These are phyloP conservation scores for Leptobrachium ailaonicum DNA, from an alignment of 2,113 vertebrate genomes.

Conservation along the genomic window DNA sequence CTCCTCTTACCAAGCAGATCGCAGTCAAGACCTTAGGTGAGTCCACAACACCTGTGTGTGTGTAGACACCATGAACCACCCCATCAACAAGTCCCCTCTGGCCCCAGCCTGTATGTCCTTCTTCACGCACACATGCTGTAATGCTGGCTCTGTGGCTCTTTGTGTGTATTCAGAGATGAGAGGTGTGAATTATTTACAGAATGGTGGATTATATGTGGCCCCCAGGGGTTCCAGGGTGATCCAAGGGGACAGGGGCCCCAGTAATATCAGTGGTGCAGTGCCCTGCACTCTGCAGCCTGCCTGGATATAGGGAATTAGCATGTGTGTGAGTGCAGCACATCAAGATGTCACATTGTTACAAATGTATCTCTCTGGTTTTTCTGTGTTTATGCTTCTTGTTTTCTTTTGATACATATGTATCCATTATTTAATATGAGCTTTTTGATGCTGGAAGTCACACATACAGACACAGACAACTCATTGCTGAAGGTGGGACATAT, in stretches of 20 bases:
- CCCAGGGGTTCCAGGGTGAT: not conserved
- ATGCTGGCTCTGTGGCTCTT: not conserved
- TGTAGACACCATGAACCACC: not conserved
- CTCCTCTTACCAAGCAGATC: constrained; percentile 92
- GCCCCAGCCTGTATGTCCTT: not conserved
- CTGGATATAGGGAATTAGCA: no score
- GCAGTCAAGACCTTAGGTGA: constrained; percentile 96
- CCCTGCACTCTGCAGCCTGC: not conserved
- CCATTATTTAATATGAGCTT: no score
- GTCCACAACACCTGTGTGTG: constrained; percentile 48
- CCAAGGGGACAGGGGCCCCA: not conserved
- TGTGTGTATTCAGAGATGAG: not conserved
- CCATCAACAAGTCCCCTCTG: constrained; percentile 5
- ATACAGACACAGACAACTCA: no score
- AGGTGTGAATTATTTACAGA: not conserved
- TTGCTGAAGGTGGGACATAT: no score
- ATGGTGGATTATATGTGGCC: not conserved
- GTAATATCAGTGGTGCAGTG: not conserved
- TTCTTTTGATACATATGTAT: no score
- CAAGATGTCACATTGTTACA: not conserved
- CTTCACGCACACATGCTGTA: not conserved
- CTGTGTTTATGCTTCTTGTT: no score
- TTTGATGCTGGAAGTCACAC: no score
- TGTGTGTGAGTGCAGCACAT: not conserved
- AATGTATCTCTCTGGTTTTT: not conserved